Conservation (phyloP, 2,797 vertebrate species). For the Pseudotriccus pelzelni region DNA sequence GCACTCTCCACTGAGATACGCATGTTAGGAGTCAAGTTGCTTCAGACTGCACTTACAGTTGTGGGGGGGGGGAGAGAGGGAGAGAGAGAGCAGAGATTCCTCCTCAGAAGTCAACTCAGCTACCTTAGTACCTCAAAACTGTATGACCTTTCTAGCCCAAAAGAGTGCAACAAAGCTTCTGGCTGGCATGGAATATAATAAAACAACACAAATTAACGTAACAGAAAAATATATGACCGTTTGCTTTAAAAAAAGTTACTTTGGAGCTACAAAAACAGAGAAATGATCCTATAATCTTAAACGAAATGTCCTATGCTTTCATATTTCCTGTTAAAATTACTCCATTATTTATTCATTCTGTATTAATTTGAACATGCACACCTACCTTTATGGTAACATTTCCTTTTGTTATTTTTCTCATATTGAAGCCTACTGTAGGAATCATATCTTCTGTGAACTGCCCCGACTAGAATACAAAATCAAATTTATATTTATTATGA, state of each 20-base stretch:
- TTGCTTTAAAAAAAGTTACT: not conserved
- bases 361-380: not conserved
- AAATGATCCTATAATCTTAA: not conserved
- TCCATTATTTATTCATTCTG: not conserved
- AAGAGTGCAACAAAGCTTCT: not conserved
- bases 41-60: not conserved
- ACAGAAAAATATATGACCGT: not conserved
- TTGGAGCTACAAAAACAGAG: not conserved
- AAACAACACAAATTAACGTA: not conserved
- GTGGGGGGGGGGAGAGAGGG: fast-evolving
- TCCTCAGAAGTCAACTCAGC: not conserved
- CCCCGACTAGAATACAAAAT: slow-evolving; percentile 55
- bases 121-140: not conserved
- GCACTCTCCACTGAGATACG: fast-evolving
- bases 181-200: not conserved
- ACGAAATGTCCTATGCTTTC: not conserved
- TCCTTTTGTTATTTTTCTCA: slow-evolving; percentile 75
- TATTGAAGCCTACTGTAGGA: slow-evolving; percentile 71
- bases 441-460: slow-evolving; percentile 75
- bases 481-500: not conserved
- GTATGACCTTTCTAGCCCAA: not conserved
- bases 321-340: not conserved
- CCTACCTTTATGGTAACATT: slow-evolving; percentile 73
- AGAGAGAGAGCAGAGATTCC: not conserved
- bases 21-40: not conserved